A percentile compares a stretch with the other conserved stretches of the same genome.
phyloP scores from a whole-genome alignment of 2,888 invertebrate genomes.

The Pegoplata infirma region DNA sequence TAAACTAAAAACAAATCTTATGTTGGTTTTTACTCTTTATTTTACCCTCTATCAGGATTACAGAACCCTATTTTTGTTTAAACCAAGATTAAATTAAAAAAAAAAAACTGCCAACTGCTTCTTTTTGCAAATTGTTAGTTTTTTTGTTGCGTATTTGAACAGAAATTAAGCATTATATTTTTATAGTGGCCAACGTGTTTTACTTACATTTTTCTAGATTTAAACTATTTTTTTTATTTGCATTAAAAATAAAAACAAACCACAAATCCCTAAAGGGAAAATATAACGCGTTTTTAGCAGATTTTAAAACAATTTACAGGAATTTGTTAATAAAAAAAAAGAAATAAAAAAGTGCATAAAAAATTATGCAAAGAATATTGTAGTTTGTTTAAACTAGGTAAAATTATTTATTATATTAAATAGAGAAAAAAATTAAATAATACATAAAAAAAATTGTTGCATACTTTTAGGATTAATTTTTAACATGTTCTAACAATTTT shows the following conservation, averaged over 20 bases:
- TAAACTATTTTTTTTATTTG: conserved; percentile 13
- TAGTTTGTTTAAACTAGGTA: too few species aligned
- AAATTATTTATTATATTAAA: too few species aligned
- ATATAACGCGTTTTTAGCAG: too few species aligned
- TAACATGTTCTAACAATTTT: too few species aligned
- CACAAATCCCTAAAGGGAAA: too few species aligned
- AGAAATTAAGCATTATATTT: not conserved
- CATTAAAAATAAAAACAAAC: not conserved
- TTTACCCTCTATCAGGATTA: not conserved
- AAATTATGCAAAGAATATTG: too few species aligned
- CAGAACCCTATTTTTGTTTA: not conserved
- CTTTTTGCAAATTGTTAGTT: not conserved
- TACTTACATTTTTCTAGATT: conserved; percentile 40
- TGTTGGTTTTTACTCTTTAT: not conserved
- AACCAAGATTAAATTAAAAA: conserved; percentile 22
- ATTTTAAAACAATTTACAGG: too few species aligned
- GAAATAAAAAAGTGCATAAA: too few species aligned
- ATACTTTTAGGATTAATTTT: too few species aligned
- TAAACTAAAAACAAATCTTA: conserved; percentile 47
- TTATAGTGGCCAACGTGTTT: conserved; percentile 39
- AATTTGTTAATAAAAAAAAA: too few species aligned
- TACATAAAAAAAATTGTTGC: too few species aligned
- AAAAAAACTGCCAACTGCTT: not conserved
- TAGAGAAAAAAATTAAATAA: too few species aligned
- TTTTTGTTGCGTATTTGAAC: not conserved